These are phyloP conservation scores for Acanthosepion esculentum DNA, from an alignment of 2,888 invertebrate genomes.

Conservation along the genomic window DNA sequence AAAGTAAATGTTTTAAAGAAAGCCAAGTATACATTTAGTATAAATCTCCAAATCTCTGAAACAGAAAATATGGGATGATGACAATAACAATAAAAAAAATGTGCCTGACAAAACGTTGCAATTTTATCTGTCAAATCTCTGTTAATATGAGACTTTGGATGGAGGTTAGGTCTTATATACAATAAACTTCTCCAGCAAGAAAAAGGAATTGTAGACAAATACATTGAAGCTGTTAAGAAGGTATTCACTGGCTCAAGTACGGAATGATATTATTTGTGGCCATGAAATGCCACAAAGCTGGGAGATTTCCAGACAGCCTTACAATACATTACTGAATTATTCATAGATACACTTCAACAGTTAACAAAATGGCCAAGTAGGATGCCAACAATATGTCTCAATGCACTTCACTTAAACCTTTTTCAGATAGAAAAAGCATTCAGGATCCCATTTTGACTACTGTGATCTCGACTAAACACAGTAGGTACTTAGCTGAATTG, in stretches of 20 bases:
- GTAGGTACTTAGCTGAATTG: background rate
- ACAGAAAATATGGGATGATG: too few relatives aligned
- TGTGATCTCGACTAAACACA: background rate
- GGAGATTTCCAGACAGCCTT: background rate
- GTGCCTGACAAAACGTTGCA: background rate
- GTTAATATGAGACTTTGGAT: too few relatives aligned
- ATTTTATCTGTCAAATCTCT: background rate
- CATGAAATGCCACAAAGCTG: conserved; percentile 14
- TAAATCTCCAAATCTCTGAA: too few relatives aligned
- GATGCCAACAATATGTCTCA: background rate
- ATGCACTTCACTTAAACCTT: background rate
- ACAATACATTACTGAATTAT: background rate
- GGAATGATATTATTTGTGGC: background rate
- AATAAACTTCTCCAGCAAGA: background rate
- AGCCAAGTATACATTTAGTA: too few relatives aligned
- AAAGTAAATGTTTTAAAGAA: too few relatives aligned
- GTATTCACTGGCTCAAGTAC: background rate
- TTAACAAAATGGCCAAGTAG: background rate
- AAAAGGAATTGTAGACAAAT: background rate
- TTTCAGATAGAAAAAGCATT: background rate
- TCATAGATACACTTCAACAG: background rate
- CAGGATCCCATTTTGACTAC: background rate
- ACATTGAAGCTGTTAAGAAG: background rate
- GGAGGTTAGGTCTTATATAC: too few relatives aligned
- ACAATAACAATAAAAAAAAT: too few relatives aligned